phyloP scores from a whole-genome alignment of 2,888 invertebrate genomes.

The Stegophylla sp. region DNA sequence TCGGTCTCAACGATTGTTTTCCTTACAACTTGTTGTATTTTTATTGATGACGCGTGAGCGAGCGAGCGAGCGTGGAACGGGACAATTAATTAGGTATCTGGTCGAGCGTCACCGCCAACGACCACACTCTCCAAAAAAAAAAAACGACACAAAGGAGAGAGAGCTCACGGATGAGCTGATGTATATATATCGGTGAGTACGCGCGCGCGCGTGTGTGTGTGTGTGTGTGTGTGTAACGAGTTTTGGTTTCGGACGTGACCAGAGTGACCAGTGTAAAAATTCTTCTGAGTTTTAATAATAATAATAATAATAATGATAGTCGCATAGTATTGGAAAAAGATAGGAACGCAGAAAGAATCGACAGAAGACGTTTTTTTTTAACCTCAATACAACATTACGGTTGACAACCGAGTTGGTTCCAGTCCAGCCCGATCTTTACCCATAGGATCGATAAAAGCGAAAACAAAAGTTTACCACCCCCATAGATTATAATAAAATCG shows the following conservation, averaged over 20 bases:
- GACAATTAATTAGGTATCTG: constrained; percentile 22
- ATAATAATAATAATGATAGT: constrained; percentile 37
- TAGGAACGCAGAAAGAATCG: constrained; percentile 26
- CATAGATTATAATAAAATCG: background rate
- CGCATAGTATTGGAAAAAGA: constrained; percentile 28
- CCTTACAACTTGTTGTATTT: background rate
- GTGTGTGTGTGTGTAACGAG: constrained; percentile 38
- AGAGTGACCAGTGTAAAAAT: constrained; percentile 38
- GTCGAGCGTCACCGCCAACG: background rate
- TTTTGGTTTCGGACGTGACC: constrained; percentile 57
- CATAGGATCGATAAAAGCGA: background rate
- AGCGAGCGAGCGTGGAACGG: constrained; percentile 3
- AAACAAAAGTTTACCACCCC: constrained; percentile 11
- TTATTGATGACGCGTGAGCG: background rate
- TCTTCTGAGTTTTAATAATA: constrained; percentile 32
- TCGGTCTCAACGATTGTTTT: constrained; percentile 31
- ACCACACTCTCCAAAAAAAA: constrained; percentile 44
- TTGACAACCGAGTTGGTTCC: constrained; percentile 15
- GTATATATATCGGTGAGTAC: background rate
- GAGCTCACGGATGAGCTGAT: constrained; percentile 38
- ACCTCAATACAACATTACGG: constrained; percentile 30
- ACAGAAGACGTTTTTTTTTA: constrained; percentile 43
- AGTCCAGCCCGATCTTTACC: background rate
- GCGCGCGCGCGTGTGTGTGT: background rate
- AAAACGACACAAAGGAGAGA: constrained; percentile 35